These are phyloP conservation scores for Chrysolina oricalcia DNA, from an alignment of 2,888 invertebrate genomes.

Conservation along the genomic window DNA sequence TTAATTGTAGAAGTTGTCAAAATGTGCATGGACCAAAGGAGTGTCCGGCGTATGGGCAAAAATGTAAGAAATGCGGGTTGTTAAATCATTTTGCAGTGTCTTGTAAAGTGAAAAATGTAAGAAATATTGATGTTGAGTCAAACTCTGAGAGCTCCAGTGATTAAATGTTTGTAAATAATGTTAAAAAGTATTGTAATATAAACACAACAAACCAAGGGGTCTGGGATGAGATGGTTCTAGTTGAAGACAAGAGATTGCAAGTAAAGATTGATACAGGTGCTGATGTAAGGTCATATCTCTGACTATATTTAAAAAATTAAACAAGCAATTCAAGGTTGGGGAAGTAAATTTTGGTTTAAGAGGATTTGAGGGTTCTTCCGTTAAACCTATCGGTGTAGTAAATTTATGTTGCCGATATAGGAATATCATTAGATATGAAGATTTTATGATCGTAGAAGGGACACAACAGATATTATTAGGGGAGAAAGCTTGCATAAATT, in stretches of 20 bases:
- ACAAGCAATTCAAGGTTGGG: background rate
- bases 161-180: background rate
- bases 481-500: background rate
- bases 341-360: background rate
- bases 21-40: constrained; percentile 21
- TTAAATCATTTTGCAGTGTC: constrained; percentile 29
- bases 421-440: background rate
- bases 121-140: constrained; percentile 12
- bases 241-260: background rate
- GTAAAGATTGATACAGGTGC: background rate
- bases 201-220: background rate
- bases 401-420: background rate
- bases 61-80: constrained; percentile 30
- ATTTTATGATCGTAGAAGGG: background rate
- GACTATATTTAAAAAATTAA: background rate
- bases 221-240: constrained; percentile 1
- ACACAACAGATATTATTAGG: background rate
- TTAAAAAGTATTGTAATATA: background rate
- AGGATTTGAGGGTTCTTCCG: no score
- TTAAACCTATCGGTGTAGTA: no score
- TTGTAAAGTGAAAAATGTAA: constrained; percentile 32
- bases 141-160: background rate
- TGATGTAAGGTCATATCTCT: background rate
- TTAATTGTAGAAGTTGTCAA: constrained; percentile 19
- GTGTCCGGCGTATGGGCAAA: constrained; percentile 30